Conservation (phyloP, 2,113 vertebrate genomes). For the Pterophyllum scalare region DNA sequence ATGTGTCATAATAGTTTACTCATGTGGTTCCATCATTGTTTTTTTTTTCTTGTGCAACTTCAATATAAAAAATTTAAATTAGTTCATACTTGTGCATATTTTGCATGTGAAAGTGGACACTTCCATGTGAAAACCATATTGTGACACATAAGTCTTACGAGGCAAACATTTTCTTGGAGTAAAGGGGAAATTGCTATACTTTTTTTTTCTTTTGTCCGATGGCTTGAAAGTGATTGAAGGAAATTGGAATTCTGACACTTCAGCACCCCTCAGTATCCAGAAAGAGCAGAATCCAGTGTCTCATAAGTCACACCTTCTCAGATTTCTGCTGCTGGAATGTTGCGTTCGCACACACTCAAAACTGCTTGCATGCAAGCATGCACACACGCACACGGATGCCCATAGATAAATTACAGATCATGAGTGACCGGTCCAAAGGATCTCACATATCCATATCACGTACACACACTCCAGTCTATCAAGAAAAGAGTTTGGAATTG, state of each 20-base stretch:
- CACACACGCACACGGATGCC: conserved; percentile 35
- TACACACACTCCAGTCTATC: conserved; percentile 28
- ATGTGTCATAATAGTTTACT: fast-evolving
- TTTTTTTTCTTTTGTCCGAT: background rate
- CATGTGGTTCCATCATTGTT: background rate
- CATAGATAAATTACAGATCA: conserved; percentile 56
- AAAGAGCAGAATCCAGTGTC: conserved; percentile 70
- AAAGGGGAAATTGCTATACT: background rate
- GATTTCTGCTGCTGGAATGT: conserved; percentile 72
- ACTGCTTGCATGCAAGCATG: background rate
- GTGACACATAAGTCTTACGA: background rate
- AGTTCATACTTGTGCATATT: background rate
- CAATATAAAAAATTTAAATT: background rate
- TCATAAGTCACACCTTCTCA: conserved; percentile 75
- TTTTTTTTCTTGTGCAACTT: background rate
- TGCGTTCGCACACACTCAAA: conserved; percentile 34
- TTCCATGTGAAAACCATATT: background rate
- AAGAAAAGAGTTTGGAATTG: conserved; percentile 56
- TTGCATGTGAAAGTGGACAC: background rate
- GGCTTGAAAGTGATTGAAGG: conserved; percentile 60
- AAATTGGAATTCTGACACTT: conserved; percentile 76
- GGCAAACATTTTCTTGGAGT: background rate
- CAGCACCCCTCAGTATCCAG: conserved; percentile 62
- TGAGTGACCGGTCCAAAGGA: conserved; percentile 43
- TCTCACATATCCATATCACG: conserved; percentile 46